Percentiles rank a stretch among this genome's conserved stretches.
Conservation (phyloP, 2,888 invertebrate species). For the Mythimna loreyi region DNA sequence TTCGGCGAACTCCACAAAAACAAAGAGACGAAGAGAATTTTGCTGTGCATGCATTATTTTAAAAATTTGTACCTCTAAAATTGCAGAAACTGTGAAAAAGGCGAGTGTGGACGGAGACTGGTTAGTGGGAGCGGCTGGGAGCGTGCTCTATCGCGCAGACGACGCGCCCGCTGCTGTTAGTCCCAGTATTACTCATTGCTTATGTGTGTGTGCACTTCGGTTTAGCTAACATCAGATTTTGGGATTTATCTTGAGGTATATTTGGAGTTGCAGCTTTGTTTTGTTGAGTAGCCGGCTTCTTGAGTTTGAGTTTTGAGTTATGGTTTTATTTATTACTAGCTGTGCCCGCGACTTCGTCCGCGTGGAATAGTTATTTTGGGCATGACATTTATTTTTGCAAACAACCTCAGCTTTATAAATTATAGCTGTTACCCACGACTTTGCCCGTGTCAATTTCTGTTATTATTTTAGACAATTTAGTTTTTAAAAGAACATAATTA, state of each 20-base stretch:
- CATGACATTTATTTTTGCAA: no score
- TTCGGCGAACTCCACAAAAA: constrained; percentile 50
- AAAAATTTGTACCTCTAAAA: constrained; percentile 66
- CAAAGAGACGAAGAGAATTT: constrained; percentile 48
- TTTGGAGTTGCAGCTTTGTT: constrained; percentile 23
- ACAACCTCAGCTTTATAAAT: no score
- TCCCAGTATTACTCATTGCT: constrained; percentile 66
- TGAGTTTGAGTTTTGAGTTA: no score
- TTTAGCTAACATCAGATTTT: constrained; percentile 53
- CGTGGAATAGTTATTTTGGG: no score
- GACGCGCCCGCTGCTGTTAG: constrained; percentile 65
- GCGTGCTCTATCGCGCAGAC: constrained; percentile 75
- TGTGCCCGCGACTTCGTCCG: no score
- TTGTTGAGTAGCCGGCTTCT: no score
- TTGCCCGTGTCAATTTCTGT: no score
- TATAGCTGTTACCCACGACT: no score
- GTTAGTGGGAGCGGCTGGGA: constrained; percentile 59
- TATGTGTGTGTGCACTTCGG: constrained; percentile 56
- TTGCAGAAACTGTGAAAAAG: constrained; percentile 70
- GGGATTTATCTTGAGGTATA: constrained; percentile 51
- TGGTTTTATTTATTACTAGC: no score
- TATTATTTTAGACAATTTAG: no score
- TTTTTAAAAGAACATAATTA: no score
- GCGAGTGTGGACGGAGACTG: constrained; percentile 51
- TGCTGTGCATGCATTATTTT: constrained; percentile 59